Conservation (phyloP, 2,888 invertebrate species). For the Argynnis bischoffii region DNA sequence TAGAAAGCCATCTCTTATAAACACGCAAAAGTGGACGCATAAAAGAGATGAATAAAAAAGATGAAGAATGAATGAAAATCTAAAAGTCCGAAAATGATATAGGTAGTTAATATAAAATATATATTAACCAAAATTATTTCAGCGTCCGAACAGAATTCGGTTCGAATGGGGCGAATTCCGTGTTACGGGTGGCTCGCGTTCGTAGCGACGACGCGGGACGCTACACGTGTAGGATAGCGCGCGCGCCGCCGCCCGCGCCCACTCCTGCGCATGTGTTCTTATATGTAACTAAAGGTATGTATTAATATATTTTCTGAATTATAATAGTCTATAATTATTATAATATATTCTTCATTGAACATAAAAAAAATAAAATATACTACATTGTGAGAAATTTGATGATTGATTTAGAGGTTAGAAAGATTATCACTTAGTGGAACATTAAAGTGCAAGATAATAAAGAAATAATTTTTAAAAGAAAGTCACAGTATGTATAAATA, state of each 20-base stretch:
- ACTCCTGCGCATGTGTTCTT: constrained; percentile 68
- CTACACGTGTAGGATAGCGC: constrained; percentile 70
- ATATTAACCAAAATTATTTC: background rate
- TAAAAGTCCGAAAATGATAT: background rate
- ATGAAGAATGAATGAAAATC: too few species aligned
- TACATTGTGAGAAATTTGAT: too few species aligned
- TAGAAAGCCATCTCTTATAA: too few species aligned
- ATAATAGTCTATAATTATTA: background rate
- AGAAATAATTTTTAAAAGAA: too few species aligned
- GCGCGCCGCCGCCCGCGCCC: constrained; percentile 64
- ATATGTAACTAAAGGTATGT: constrained; percentile 72
- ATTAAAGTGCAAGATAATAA: too few species aligned
- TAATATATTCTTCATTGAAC: too few species aligned
- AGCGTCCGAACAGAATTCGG: constrained; percentile 77
- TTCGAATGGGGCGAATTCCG: constrained; percentile 72
- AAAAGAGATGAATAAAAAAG: too few species aligned
- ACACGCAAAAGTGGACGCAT: too few species aligned
- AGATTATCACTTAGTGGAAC: too few species aligned
- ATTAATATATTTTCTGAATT: background rate
- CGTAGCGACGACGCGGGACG: constrained; percentile 70
- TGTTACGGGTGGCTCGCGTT: constrained; percentile 72
- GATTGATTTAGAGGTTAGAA: too few species aligned
- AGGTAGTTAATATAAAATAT: background rate
- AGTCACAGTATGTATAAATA: too few species aligned
- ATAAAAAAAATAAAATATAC: too few species aligned